Evolutionary conservation across 2,113 vertebrate genomes (phyloP).

Genomic region (Marmota monax): DNA sequence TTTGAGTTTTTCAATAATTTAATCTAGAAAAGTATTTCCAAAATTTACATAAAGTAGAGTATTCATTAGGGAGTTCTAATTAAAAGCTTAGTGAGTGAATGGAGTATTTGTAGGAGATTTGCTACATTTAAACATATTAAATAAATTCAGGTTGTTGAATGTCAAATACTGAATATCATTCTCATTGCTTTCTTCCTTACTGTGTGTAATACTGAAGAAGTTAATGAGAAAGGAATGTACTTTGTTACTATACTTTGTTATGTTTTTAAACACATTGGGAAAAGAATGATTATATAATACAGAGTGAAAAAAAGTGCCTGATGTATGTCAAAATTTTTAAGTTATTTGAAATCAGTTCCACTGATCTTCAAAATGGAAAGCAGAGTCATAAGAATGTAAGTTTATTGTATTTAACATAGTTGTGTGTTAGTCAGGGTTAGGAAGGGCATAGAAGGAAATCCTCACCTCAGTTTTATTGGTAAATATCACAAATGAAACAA

Average conservation of each 20-base stretch:
- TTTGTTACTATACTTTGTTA: background rate
- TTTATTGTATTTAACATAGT: background rate
- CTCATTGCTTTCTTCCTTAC: constrained; percentile 36
- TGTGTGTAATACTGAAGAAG: background rate
- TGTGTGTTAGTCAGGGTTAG: constrained; percentile 3
- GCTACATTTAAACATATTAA: constrained; percentile 24
- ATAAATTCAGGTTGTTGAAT: constrained; percentile 21
- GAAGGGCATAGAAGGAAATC: background rate
- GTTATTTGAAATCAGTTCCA: constrained; percentile 11
- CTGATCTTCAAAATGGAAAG: constrained; percentile 35
- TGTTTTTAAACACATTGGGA: constrained; percentile 24
- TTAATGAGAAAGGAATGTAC: background rate
- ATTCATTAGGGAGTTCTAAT: background rate
- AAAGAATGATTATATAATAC: background rate
- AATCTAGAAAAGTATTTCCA: constrained; percentile 39
- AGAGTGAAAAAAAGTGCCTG: constrained; percentile 42
- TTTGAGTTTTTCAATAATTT: constrained; percentile 39
- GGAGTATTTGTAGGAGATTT: constrained; percentile 1
- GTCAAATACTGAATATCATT: constrained; percentile 14
- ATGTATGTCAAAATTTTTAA: constrained; percentile 17
- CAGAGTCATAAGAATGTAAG: background rate
- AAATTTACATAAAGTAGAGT: background rate
- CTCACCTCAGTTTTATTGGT: background rate
- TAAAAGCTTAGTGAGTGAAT: constrained; percentile 1
- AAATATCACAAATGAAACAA: background rate